These are phyloP conservation scores for Zosterops hypoxanthus DNA, from an alignment of 2,113 vertebrate species.

Conservation along the genomic window DNA sequence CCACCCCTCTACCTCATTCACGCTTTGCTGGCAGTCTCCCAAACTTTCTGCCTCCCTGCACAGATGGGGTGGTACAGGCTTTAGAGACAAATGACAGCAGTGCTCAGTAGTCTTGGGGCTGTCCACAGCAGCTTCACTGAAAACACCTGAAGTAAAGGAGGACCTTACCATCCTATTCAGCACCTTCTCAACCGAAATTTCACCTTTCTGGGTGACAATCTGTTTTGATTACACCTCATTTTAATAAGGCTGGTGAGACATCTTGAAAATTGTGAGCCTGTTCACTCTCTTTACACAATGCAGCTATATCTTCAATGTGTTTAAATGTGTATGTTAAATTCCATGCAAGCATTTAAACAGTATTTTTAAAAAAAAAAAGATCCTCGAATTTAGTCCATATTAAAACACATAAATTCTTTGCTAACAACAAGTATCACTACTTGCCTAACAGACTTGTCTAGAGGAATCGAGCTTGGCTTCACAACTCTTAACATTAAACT, in stretches of 20 bases:
- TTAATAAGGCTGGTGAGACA: neutral
- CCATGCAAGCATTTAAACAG: neutral
- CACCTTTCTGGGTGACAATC: neutral
- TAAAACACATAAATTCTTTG: neutral
- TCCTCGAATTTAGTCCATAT: neutral
- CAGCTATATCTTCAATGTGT: fast-evolving
- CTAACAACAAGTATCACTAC: neutral
- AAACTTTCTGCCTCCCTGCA: neutral
- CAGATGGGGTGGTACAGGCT: neutral
- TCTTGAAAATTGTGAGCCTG: neutral
- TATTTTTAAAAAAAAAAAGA: neutral
- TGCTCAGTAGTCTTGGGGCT: neutral
- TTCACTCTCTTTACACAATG: neutral
- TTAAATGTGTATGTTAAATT: neutral
- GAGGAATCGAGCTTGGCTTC: neutral
- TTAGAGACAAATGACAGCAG: neutral
- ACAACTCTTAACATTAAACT: neutral
- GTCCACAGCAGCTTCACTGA: neutral
- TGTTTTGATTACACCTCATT: neutral
- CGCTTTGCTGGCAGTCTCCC: neutral
- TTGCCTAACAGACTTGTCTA: neutral
- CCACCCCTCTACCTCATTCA: neutral
- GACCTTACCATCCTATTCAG: neutral
- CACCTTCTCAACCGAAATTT: neutral
- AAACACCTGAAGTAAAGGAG: neutral